Evolutionary conservation across 2,888 invertebrate species (phyloP).

Genomic region (Allophyes oxyacanthae): DNA sequence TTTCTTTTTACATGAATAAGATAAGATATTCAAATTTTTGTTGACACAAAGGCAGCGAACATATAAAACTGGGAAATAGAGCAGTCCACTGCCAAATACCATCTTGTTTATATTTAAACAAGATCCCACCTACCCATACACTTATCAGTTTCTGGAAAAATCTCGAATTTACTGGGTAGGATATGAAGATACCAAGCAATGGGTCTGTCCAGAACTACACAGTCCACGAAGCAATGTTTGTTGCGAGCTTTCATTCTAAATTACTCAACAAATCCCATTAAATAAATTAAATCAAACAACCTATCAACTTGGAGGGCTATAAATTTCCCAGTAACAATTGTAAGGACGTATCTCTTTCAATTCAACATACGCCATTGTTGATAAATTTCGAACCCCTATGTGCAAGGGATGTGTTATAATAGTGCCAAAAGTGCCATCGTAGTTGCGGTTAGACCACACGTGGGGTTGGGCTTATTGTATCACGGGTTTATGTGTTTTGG

Average conservation of each 20-base stretch:
- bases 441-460: conserved; percentile 59
- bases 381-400: conserved; percentile 30
- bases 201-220: too few relatives aligned
- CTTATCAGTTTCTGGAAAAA: too few relatives aligned
- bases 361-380: conserved; percentile 41
- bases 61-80: too few relatives aligned
- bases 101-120: too few relatives aligned
- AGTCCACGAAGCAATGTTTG: too few relatives aligned
- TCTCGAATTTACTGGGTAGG: too few relatives aligned
- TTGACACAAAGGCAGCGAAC: too few relatives aligned
- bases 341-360: conserved; percentile 52
- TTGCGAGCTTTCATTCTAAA: neutral
- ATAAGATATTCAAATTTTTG: too few relatives aligned
- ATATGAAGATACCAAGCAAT: too few relatives aligned
- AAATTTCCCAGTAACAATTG: conserved; percentile 57
- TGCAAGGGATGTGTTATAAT: conserved; percentile 37
- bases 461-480: conserved; percentile 40
- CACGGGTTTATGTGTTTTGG: conserved; percentile 17
- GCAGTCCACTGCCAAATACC: too few relatives aligned
- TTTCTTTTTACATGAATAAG: too few relatives aligned
- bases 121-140: too few relatives aligned
- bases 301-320: conserved; percentile 58
- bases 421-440: conserved; percentile 43
- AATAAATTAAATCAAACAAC: conserved; percentile 54
- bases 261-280: conserved; percentile 35